Conservation (phyloP, 2,797 vertebrate species). For the Octomys mimax region DNA sequence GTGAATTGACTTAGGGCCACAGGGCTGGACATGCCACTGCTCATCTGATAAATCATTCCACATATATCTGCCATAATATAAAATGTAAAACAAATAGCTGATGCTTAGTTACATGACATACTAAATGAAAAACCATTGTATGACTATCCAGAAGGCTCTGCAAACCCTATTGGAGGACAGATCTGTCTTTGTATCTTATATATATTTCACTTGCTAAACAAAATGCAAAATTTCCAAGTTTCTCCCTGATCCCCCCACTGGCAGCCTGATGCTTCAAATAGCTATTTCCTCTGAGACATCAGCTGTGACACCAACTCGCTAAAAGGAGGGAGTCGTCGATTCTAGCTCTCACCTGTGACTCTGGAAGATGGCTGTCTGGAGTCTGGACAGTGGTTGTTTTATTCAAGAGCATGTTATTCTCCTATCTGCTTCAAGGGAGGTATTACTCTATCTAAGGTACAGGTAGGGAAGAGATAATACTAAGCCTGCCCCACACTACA, state of each 20-base stretch:
- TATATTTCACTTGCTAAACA: constrained; percentile 16
- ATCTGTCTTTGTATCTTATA: neutral
- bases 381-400: neutral
- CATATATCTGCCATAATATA: neutral
- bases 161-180: neutral
- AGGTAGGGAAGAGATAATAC: neutral
- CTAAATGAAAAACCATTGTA: neutral
- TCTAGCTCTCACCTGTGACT: neutral
- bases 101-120: neutral
- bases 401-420: neutral
- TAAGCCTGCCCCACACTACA: neutral
- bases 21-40: neutral
- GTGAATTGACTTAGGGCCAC: neutral
- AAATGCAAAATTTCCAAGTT: constrained; percentile 1
- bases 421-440: neutral
- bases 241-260: neutral
- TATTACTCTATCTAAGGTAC: neutral
- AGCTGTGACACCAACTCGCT: neutral
- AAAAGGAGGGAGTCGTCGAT: neutral
- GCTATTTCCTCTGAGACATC: neutral
- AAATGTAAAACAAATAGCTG: neutral
- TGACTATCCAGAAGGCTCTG: constrained; percentile 4
- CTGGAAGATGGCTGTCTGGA: neutral
- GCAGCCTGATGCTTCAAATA: neutral
- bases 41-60: neutral